Evolutionary conservation across 2,113 vertebrate species (phyloP).

Genomic region (Nycticryphes semicollaris): DNA sequence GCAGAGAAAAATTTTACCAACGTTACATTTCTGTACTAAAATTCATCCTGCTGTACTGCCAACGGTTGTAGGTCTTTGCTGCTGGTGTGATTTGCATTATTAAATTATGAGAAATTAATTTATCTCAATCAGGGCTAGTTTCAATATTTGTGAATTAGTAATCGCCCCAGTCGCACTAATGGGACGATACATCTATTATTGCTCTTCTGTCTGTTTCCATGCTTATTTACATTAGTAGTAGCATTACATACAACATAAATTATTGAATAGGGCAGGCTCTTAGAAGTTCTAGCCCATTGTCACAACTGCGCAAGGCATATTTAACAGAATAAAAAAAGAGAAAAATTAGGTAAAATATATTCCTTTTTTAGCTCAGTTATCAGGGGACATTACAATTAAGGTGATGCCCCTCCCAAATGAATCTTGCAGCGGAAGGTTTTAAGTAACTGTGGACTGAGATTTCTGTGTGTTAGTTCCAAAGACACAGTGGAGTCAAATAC

Average conservation of each 20-base stretch:
- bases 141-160: conserved; percentile 79
- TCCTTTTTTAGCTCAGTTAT: conserved; percentile 26
- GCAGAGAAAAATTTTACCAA: not conserved
- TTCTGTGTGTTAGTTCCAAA: conserved; percentile 32
- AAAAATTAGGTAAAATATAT: conserved; percentile 18
- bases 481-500: conserved; percentile 4
- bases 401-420: not conserved
- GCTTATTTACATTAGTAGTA: conserved; percentile 33
- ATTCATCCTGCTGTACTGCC: not conserved
- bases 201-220: conserved; percentile 64
- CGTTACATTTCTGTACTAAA: not conserved
- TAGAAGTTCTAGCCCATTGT: conserved; percentile 19
- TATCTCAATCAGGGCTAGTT: conserved; percentile 71
- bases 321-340: not conserved
- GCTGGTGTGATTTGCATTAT: conserved; percentile 62
- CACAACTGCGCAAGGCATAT: not conserved
- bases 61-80: not conserved
- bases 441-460: conserved; percentile 20
- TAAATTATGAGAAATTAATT: conserved; percentile 75
- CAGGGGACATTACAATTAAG: conserved; percentile 39
- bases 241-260: conserved; percentile 34
- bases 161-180: conserved; percentile 59
- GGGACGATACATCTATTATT: conserved; percentile 58
- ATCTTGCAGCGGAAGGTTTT: conserved; percentile 17
- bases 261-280: conserved; percentile 19